Evolutionary conservation across 2,797 vertebrate genomes (phyloP).

Genomic region (Poeciliopsis gracilis): DNA sequence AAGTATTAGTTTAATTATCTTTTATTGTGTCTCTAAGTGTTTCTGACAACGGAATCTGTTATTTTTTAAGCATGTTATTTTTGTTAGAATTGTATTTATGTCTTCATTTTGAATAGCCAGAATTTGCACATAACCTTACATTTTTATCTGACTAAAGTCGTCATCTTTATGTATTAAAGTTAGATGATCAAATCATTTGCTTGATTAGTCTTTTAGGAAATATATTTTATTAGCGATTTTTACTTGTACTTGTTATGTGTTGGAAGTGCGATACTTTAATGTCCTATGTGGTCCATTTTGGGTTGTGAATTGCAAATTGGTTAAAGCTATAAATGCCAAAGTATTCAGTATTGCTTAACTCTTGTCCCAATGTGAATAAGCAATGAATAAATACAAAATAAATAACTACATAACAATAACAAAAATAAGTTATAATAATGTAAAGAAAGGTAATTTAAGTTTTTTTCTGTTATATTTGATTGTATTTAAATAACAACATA

Average conservation of each 20-base stretch:
- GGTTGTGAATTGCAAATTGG: background rate
- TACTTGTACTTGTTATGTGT: background rate
- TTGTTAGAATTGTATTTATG: background rate
- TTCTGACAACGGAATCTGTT: background rate
- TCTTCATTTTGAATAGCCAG: background rate
- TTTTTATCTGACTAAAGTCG: no score
- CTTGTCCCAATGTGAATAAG: background rate
- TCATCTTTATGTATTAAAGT: background rate
- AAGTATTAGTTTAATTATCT: background rate
- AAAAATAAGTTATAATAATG: background rate
- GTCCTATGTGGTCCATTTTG: background rate
- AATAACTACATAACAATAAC: background rate
- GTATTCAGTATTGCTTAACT: background rate
- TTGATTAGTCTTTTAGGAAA: background rate
- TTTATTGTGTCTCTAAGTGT: background rate
- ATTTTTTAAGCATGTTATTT: background rate
- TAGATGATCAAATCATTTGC: background rate
- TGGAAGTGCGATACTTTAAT: background rate
- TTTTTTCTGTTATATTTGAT: background rate
- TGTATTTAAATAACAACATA: background rate
- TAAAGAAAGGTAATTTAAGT: background rate
- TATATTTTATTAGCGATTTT: background rate
- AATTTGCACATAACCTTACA: no score
- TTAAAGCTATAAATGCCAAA: background rate
- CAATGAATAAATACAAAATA: background rate